phyloP scores from a whole-genome alignment of 2,113 vertebrate genomes.

The Acrocephalus arundinaceus region DNA sequence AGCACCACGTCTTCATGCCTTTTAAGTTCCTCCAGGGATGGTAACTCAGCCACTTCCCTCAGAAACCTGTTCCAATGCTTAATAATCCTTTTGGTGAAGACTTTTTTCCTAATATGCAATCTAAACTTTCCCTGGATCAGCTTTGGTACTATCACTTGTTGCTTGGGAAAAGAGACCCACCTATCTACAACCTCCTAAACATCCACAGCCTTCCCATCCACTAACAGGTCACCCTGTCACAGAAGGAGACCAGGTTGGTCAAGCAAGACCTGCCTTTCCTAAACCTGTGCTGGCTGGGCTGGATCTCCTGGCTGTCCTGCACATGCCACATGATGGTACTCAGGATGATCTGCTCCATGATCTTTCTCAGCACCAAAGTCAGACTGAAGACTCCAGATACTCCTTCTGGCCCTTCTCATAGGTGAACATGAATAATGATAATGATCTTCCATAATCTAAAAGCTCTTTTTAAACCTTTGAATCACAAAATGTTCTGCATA shows the following conservation, averaged over 20 bases:
- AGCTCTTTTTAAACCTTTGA: background rate
- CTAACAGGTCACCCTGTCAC: background rate
- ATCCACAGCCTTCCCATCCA: background rate
- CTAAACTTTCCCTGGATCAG: background rate
- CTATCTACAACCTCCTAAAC: background rate
- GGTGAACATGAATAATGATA: background rate
- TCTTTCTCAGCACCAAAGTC: background rate
- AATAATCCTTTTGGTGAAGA: background rate
- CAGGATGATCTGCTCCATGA: background rate
- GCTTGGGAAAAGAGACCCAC: background rate
- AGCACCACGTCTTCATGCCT: fast-evolving
- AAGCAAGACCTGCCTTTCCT: background rate
- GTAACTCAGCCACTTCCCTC: background rate
- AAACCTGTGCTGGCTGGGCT: background rate
- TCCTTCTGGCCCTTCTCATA: background rate
- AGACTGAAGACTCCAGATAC: background rate
- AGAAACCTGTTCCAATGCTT: background rate
- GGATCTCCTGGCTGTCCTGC: background rate
- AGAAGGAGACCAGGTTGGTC: background rate
- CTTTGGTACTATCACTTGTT: background rate
- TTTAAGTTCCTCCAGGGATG: background rate
- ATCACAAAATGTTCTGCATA: background rate
- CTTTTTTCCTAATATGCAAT: background rate
- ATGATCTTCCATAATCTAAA: background rate
- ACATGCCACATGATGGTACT: fast-evolving